Conservation (phyloP, 1,140 invertebrate genomes). For the Drosophila lacteicornis region DNA sequence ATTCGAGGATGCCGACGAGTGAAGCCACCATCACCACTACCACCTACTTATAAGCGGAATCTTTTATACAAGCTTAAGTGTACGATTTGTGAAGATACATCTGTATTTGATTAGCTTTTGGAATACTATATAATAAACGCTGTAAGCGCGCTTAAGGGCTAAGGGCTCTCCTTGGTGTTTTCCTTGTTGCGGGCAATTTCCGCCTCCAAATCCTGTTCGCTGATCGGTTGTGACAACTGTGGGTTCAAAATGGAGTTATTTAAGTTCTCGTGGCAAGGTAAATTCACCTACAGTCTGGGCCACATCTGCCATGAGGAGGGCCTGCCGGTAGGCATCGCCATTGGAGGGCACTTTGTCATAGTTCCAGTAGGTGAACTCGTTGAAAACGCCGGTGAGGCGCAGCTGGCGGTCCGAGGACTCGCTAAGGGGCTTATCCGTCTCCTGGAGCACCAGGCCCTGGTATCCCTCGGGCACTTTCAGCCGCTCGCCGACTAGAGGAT, state of each 20-base stretch:
- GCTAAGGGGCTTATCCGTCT: slow-evolving; percentile 86
- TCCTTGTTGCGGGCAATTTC: slow-evolving; percentile 50
- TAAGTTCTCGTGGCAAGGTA: not conserved
- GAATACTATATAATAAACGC: slow-evolving; percentile 73
- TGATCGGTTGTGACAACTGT: slow-evolving; percentile 49
- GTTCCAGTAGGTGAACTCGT: slow-evolving; percentile 91
- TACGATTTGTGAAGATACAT: slow-evolving; percentile 56
- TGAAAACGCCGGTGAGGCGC: slow-evolving; percentile 87
- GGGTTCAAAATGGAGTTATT: not conserved
- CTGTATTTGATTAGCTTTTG: slow-evolving; percentile 73
- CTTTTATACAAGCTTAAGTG: slow-evolving; percentile 64
- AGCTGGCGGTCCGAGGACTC: slow-evolving; percentile 87
- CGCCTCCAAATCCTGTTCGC: slow-evolving; percentile 40
- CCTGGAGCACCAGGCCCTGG: slow-evolving; percentile 87
- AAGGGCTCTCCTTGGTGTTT: slow-evolving; percentile 46
- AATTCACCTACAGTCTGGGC: slow-evolving; percentile 87
- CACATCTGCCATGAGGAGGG: slow-evolving; percentile 90
- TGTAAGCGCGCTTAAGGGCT: slow-evolving; percentile 59
- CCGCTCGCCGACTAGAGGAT: slow-evolving; percentile 88
- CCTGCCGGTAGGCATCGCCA: slow-evolving; percentile 88
- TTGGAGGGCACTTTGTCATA: slow-evolving; percentile 89
- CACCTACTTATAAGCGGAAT: slow-evolving; percentile 59
- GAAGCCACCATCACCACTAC: slow-evolving; percentile 28
- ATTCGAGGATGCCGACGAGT: slow-evolving; percentile 83
- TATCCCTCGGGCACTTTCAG: slow-evolving; percentile 87